Base-by-base conservation (phyloP, 2,888 invertebrate genomes). In the Polymixis flavicincta region DNA sequence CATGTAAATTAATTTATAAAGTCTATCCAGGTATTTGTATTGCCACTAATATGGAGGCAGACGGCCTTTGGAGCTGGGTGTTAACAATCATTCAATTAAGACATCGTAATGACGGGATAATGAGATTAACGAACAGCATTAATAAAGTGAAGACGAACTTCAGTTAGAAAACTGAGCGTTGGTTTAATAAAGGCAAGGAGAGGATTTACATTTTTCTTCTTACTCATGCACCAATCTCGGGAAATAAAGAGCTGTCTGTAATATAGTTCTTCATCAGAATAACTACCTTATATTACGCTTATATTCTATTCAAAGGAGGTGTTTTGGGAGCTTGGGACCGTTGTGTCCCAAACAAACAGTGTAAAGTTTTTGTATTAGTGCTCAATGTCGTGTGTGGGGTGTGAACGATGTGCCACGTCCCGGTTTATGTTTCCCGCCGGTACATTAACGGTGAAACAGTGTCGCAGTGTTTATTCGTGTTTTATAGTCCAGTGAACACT, bases 401-500 rank as follows among this genome's bases (percentile, higher is more conserved):
- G 85, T 85, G 80, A 87, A 82, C 74, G 80, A 77, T 75, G 78
- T 71, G 69, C 69, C 55, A 80, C 73, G 85, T 87, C 78, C 83
- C 82, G 72, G 65, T 90, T 90, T 88, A 91, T 86, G 85, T 86
- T 88, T 78, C 90, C 89, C 88, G 74, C 81, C 68, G 88, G 88
- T 82, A 86, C 88, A 87, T 87, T 90, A 89, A 85, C 84, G 84
- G 78, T 78, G 79, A 82, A 86, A 85, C 75, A 85, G 80, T 84
- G 81, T 76, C 81, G 71, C 76, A 77, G 78, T 85, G 87, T 89
- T 89, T 89, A 89, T 89, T 88, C 84, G 82, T 71, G 80, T 80
- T 83, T 86, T 84, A 81, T 78, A 79, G 83, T 71, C 37, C 64
- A 69, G 25, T 73, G 75, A 87, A 80, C 78, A 75, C 74, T 63